Evolutionary conservation across 1,140 invertebrate species (phyloP).

Genomic region (Harpegnathos saltator): DNA sequence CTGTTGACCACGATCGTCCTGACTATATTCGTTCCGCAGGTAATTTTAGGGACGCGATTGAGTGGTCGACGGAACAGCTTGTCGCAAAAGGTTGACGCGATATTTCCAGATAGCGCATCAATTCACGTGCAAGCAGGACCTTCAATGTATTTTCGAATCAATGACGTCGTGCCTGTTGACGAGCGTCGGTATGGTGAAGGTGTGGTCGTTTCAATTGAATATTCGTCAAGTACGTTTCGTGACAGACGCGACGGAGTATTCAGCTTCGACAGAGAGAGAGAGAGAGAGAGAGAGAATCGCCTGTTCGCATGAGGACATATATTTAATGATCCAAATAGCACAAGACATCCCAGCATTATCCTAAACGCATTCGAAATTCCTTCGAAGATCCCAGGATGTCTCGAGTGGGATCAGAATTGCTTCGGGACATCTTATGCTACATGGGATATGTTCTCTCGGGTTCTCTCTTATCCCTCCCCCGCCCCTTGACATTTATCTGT

Average conservation of each 20-base stretch:
- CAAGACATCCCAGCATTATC: too few species aligned
- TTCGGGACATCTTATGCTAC: too few species aligned
- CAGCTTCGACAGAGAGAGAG: too few species aligned
- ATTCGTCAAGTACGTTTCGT: background rate
- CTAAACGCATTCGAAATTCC: too few species aligned
- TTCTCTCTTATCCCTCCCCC: too few species aligned
- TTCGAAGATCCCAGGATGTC: too few species aligned
- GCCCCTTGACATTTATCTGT: background rate
- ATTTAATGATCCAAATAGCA: too few species aligned
- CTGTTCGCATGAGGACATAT: too few species aligned
- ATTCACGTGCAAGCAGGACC: background rate
- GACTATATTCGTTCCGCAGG: constrained; percentile 14
- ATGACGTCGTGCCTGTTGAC: constrained; percentile 2
- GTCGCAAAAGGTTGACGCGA: background rate
- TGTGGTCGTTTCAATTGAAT: constrained; percentile 23
- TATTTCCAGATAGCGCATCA: constrained; percentile 28
- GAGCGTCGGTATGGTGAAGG: background rate
- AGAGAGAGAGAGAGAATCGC: too few species aligned
- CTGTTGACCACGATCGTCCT: background rate
- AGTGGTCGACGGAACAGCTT: background rate
- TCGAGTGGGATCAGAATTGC: too few species aligned
- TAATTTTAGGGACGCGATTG: background rate
- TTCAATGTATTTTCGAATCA: constrained; percentile 11
- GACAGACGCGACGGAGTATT: background rate
- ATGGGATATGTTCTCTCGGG: too few species aligned